Conservation (phyloP, 2,888 invertebrate genomes). For the Nomada flava region DNA sequence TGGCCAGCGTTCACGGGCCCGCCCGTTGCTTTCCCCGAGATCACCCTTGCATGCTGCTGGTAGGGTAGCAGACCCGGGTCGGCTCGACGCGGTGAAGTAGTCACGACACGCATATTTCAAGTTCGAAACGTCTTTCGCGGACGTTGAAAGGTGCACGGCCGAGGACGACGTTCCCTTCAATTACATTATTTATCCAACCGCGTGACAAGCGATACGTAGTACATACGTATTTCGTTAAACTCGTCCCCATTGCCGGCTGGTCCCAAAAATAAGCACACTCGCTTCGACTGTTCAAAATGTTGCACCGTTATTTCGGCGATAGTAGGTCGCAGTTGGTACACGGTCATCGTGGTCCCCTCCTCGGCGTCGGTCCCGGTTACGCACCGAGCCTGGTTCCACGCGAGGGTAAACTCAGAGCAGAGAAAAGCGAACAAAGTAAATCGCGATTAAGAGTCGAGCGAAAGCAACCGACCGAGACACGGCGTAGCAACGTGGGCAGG, state of each 20-base stretch:
- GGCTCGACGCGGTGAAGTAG: neutral
- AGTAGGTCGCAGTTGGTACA: slow-evolving; percentile 14
- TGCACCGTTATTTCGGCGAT: slow-evolving; percentile 21
- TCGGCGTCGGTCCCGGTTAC: neutral
- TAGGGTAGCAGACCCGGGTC: neutral
- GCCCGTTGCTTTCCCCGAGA: neutral
- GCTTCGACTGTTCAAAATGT: neutral
- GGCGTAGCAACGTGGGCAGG: neutral
- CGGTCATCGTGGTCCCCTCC: neutral
- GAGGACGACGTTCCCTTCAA: slow-evolving; percentile 4
- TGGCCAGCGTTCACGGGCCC: neutral
- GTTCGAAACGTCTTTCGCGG: slow-evolving; percentile 4
- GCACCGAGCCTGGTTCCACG: no score
- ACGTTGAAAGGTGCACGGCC: slow-evolving; percentile 4
- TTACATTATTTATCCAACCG: neutral
- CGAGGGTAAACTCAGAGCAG: neutral
- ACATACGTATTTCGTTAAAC: neutral
- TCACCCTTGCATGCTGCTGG: neutral
- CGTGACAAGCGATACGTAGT: neutral
- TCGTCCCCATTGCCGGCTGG: neutral
- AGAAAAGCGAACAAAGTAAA: slow-evolving; percentile 2
- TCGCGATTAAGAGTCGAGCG: slow-evolving; percentile 14
- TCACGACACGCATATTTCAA: neutral
- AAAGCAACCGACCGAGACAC: neutral
- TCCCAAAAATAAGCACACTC: neutral